Evolutionary conservation across 2,113 vertebrate genomes (phyloP).

Genomic region (Cercocebus atys): DNA sequence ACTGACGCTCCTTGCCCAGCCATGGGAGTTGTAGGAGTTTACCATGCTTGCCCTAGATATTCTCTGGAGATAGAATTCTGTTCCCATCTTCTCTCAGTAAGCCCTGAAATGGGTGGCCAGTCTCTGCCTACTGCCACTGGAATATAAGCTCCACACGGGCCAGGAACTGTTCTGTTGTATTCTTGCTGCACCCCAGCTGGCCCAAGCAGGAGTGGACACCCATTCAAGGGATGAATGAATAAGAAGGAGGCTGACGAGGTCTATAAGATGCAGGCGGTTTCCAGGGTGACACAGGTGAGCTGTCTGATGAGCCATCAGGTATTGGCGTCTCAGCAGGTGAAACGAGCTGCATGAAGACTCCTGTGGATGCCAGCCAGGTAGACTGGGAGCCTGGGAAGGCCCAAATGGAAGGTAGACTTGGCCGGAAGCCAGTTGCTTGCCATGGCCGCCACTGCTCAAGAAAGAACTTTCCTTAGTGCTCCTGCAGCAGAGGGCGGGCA

Average conservation of each 20-base stretch:
- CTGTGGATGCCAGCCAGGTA: not conserved
- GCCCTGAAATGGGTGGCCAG: not conserved
- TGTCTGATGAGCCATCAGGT: not conserved
- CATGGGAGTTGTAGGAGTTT: not conserved
- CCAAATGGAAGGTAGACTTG: not conserved
- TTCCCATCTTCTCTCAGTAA: not conserved
- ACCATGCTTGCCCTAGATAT: not conserved
- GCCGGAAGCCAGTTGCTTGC: not conserved
- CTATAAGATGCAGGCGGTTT: not conserved
- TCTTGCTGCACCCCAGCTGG: not conserved
- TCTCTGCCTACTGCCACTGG: not conserved
- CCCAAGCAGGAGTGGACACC: too few species aligned
- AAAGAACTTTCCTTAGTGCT: not conserved
- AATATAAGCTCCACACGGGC: not conserved
- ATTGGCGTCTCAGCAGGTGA: fast-evolving
- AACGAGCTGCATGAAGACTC: fast-evolving
- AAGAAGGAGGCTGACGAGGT: not conserved
- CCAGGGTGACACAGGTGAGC: not conserved
- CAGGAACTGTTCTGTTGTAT: not conserved
- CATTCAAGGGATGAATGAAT: not conserved
- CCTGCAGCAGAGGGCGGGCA: too few species aligned
- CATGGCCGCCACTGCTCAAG: too few species aligned
- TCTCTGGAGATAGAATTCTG: not conserved
- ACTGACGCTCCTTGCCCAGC: not conserved
- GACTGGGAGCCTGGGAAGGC: not conserved